phyloP scores from a whole-genome alignment of 2,888 invertebrate species.

The Coleophora deauratella region DNA sequence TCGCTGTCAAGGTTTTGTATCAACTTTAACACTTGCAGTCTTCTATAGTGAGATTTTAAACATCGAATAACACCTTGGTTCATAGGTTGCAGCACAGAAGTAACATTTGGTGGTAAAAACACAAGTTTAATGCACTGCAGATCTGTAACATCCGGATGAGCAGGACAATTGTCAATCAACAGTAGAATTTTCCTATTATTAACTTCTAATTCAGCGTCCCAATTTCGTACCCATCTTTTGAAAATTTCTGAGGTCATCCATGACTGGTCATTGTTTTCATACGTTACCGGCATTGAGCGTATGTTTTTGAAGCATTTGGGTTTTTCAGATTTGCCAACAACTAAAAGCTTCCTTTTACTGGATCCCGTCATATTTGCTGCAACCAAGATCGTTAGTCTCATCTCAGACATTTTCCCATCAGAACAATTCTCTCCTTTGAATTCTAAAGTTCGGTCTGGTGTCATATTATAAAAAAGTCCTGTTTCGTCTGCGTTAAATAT shows the following conservation, averaged over 20 bases:
- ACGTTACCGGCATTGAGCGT: slow-evolving; percentile 13
- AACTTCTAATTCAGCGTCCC: slow-evolving; percentile 18
- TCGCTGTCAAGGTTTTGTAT: slow-evolving; percentile 4
- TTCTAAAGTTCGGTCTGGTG: slow-evolving; percentile 4
- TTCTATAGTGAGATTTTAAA: slow-evolving; percentile 7
- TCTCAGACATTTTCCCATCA: slow-evolving; percentile 17
- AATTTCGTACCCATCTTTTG: slow-evolving; percentile 16
- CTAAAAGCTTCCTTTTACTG: slow-evolving; percentile 16
- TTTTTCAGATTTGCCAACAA: slow-evolving; percentile 17
- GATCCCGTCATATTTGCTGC: slow-evolving; percentile 20
- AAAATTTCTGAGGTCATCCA: slow-evolving; percentile 33
- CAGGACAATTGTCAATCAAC: slow-evolving; percentile 25
- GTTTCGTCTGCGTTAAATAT: slow-evolving; percentile 9
- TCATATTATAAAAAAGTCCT: slow-evolving; percentile 6
- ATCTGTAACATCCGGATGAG: slow-evolving; percentile 19
- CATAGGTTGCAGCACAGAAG: slow-evolving; percentile 10
- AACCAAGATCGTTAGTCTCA: slow-evolving; percentile 18
- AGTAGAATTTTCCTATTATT: slow-evolving; percentile 21
- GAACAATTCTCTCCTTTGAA: slow-evolving; percentile 16
- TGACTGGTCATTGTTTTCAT: slow-evolving; percentile 24
- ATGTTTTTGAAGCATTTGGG: slow-evolving; percentile 28
- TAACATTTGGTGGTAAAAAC: slow-evolving; percentile 16
- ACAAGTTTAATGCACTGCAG: slow-evolving; percentile 23
- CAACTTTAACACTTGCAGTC: slow-evolving; percentile 8
- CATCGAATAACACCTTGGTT: slow-evolving; percentile 10